Evolutionary conservation across 2,797 vertebrate genomes (phyloP), one percentile per base, ranked within the genome.

Genomic region (Brachymystax lenok): DNA sequence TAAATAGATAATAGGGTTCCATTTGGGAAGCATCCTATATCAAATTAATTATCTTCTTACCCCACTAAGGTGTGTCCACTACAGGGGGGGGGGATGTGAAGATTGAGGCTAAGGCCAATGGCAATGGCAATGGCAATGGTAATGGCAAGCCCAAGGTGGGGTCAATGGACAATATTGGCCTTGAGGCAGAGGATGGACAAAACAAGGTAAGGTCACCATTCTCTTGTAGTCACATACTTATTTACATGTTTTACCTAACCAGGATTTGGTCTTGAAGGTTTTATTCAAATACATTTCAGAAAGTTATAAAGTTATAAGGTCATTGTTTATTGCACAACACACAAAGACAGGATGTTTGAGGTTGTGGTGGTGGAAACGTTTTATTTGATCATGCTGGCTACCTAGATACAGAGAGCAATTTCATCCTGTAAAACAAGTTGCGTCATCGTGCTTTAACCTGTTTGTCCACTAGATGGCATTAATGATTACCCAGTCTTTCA

Each of bases 51-150:
- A 12, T 21, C 16, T 21, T 24, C 59, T 63, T 27, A 63, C 10
- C 1, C 59, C 59, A 63, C n/a, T 63, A 24, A 63, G n/a, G 59
- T 63, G 3, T 63, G 21, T 13, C 59, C 10, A 12, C 21, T 46
- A 14, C 77, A 99, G 98, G 97, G 24, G 96, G 96, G 73, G 97
- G 95, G 68, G 97, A 98, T 1, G 92, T 96, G 83, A 98, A 98
- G 88, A 95, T 96, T 7, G 97, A 98, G 78, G 94, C 95, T 80
- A 94, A 61, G 56, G 19, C n/a, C 56, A 61, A 61, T 4, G 52
- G 14, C 52, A 54, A 96, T 86, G 94, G 96, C 56, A 61, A 61
- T 4, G 52, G 14, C 52, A 54, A 96, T 86, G 94, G 96, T 85
- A 97, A 97, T 87, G 72, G 94, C 13, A 96, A 97, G 80, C 40